Conservation (phyloP, 2,888 invertebrate genomes). For the Glaucopsyche alexis region DNA sequence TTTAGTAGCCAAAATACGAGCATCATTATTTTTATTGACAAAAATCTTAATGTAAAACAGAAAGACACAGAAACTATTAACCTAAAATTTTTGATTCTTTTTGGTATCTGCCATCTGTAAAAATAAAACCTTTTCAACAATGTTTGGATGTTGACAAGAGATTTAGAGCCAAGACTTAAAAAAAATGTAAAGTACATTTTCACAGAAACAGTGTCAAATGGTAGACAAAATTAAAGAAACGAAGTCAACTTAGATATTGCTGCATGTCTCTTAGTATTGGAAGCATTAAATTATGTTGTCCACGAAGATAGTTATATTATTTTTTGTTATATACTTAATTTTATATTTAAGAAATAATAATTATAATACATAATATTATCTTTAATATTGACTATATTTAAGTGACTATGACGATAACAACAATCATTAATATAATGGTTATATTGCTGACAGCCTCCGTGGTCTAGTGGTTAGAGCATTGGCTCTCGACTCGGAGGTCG, state of each 20-base stretch:
- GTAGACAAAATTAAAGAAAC: conserved; percentile 3
- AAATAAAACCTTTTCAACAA: conserved; percentile 47
- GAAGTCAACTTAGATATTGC: conserved; percentile 6
- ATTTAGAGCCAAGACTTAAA: conserved; percentile 2
- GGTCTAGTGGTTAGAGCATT: too few species aligned
- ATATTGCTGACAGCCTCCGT: too few species aligned
- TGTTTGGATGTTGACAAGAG: conserved; percentile 48
- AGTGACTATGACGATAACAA: too few species aligned
- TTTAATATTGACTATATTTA: too few species aligned
- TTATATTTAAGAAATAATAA: too few species aligned
- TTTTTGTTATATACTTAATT: too few species aligned
- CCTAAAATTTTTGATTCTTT: neutral
- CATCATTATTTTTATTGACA: neutral
- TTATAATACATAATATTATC: too few species aligned
- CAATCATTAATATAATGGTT: too few species aligned
- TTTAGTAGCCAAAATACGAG: too few species aligned
- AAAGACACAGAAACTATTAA: neutral
- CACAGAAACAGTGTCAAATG: conserved; percentile 23
- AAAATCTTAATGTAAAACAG: too few species aligned
- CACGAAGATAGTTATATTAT: too few species aligned
- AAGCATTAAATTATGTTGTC: neutral
- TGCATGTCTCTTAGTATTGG: neutral
- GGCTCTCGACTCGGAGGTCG: too few species aligned
- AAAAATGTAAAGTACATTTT: conserved; percentile 22
- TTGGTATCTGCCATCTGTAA: conserved; percentile 10